Base-by-base conservation (phyloP, 2,888 invertebrate genomes). In the Bellardia pandia region DNA sequence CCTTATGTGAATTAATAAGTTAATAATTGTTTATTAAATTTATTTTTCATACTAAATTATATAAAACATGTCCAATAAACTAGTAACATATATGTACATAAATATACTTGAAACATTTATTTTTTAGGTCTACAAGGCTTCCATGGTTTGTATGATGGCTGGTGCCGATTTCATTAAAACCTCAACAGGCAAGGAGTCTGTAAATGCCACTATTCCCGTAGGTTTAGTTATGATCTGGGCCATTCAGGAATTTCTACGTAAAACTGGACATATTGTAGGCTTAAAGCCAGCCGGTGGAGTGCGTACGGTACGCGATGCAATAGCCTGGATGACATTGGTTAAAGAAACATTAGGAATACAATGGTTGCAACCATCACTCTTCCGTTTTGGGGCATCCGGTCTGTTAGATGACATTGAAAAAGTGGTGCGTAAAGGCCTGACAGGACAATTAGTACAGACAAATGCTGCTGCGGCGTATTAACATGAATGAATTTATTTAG, bases 91-190 rank as follows among this genome's bases (percentile, higher is more conserved):
- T n/a, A n/a, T n/a, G n/a, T n/a, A n/a, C n/a, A n/a, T 33, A 33
- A 33, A 33, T 4, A 33, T 33, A 23, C 23, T 23, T 23, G 23
- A 53, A 42, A 72, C 13, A 6, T 42, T n/a, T 6, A 33, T 7
- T 53, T 23, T 11, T 68, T 23, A 96, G 96, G 95, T 99, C 2
- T 98, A 98, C 93, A 97, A 96, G 92, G 96, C 97, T 0, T 96
- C 98, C 30, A 95, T 98, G 94, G 95, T 97, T 62, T 97, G 98
- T 33, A 99, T 99, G 98, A 95, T 97, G 95, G 99, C 99, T 81
- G 99, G 99, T 14, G 96, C 98, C 5, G 98, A 99, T 94, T 99
- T 99, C 92, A 99, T 99, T 87, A 99, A 99, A 94, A 99, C 99
- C 3, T 99, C 99, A 0, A 99, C 99, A 0, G 99, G 98, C 72